Evolutionary conservation across 2,888 invertebrate genomes (phyloP).

Genomic region (Morpho achilles): DNA sequence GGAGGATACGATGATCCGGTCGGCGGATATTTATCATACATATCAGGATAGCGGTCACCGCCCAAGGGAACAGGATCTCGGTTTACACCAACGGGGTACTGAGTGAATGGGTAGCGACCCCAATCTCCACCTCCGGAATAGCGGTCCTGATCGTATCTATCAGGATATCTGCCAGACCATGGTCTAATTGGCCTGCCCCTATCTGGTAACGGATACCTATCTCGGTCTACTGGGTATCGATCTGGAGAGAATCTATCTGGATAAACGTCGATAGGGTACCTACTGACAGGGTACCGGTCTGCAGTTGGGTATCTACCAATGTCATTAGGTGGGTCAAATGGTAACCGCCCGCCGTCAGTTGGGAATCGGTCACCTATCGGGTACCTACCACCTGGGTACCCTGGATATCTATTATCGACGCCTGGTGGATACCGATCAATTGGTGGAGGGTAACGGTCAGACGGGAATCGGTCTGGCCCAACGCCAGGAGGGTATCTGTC

Average conservation of each 20-base stretch:
- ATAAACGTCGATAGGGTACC: constrained; percentile 58
- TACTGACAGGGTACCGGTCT: constrained; percentile 63
- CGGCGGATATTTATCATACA: constrained; percentile 80
- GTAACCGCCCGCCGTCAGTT: constrained; percentile 56
- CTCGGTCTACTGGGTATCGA: constrained; percentile 63
- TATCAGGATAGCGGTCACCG: constrained; percentile 70
- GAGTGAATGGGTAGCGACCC: constrained; percentile 68
- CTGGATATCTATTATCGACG: constrained; percentile 69
- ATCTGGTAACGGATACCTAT: constrained; percentile 62
- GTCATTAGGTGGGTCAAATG: constrained; percentile 49
- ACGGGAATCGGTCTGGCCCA: constrained; percentile 56
- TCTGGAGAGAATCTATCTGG: constrained; percentile 55
- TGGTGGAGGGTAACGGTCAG: constrained; percentile 68
- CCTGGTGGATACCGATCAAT: constrained; percentile 69
- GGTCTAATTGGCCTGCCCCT: constrained; percentile 56
- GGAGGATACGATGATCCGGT: constrained; percentile 70
- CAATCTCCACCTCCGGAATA: constrained; percentile 55
- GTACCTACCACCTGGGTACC: constrained; percentile 71
- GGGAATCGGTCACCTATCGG: constrained; percentile 63
- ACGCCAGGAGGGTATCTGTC: constrained; percentile 71
- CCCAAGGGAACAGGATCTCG: constrained; percentile 72
- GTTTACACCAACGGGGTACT: constrained; percentile 71
- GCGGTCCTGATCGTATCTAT: constrained; percentile 72
- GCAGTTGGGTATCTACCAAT: constrained; percentile 55
- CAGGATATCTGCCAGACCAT: constrained; percentile 63